These are phyloP conservation scores for Tenrec ecaudatus DNA, from an alignment of 2,113 vertebrate genomes.

Conservation along the genomic window DNA sequence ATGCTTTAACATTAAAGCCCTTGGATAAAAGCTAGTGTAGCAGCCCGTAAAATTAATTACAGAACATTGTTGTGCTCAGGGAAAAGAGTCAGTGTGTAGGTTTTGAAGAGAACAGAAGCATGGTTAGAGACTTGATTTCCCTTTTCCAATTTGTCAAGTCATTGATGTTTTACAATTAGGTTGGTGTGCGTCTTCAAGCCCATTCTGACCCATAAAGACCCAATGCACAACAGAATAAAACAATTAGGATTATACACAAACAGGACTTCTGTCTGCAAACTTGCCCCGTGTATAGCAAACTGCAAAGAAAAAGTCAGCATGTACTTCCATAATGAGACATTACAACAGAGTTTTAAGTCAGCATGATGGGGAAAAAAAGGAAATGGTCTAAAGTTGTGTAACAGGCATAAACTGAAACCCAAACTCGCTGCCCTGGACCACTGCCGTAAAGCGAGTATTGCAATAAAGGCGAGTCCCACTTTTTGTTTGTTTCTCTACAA, in stretches of 20 bases:
- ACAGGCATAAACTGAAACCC: too few species aligned
- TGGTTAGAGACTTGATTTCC: slow-evolving; percentile 10
- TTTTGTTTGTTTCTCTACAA: too few species aligned
- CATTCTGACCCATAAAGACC: too few species aligned
- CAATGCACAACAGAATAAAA: too few species aligned
- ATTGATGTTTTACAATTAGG: not conserved
- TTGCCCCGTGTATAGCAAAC: slow-evolving; percentile 33
- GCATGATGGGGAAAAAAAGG: not conserved
- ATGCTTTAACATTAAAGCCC: slow-evolving; percentile 36
- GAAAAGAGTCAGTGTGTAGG: slow-evolving; percentile 24
- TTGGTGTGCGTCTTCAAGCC: too few species aligned
- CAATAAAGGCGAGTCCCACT: too few species aligned
- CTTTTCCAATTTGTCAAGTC: slow-evolving; percentile 29
- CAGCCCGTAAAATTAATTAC: slow-evolving; percentile 29
- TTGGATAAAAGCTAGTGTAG: slow-evolving; percentile 37
- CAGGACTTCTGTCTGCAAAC: slow-evolving; percentile 15
- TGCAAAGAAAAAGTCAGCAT: slow-evolving; percentile 25
- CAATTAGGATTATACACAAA: not conserved
- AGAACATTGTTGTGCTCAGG: slow-evolving; percentile 3
- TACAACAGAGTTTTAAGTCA: not conserved
- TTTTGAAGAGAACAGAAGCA: slow-evolving; percentile 36
- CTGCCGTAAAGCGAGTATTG: too few species aligned
- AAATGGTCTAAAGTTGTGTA: slow-evolving; percentile 13
- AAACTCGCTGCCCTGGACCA: too few species aligned
- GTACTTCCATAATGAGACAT: not conserved